Conservation (phyloP, 2,113 vertebrate genomes). For the Pedetes capensis region DNA sequence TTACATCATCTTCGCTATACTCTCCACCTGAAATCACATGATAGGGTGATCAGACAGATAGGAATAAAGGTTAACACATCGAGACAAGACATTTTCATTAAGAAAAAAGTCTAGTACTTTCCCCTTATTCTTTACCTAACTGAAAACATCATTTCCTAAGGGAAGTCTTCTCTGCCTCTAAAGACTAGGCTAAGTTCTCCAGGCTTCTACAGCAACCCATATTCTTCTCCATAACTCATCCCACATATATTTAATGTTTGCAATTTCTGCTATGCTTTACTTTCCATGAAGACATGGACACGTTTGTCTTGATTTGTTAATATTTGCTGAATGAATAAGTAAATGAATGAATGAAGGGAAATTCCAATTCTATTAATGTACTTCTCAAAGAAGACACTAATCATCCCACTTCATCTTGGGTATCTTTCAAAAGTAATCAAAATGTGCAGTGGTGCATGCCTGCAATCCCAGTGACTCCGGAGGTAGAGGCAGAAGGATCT, state of each 20-base stretch:
- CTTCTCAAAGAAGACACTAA: conserved; percentile 6
- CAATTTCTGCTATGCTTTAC: neutral
- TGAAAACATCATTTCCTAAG: conserved; percentile 19
- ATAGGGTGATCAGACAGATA: conserved; percentile 28
- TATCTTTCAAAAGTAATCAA: conserved; percentile 8
- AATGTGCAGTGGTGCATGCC: too few relatives aligned
- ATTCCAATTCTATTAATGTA: neutral
- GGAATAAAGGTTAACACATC: conserved; percentile 12
- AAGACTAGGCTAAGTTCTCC: neutral
- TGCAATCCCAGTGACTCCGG: too few relatives aligned
- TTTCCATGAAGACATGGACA: neutral
- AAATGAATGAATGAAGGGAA: neutral
- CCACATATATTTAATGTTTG: neutral
- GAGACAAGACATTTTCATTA: conserved; percentile 25
- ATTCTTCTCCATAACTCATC: neutral
- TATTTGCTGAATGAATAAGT: too few relatives aligned
- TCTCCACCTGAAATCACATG: conserved; percentile 88
- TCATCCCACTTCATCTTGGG: neutral
- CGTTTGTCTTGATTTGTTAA: neutral
- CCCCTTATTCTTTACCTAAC: neutral
- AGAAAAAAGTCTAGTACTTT: neutral
- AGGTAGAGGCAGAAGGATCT: too few relatives aligned
- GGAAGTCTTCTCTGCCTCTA: neutral
- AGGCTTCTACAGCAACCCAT: neutral
- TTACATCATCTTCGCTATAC: conserved; percentile 95